Evolutionary conservation across 2,797 vertebrate genomes (phyloP), one percentile per base, ranked within the genome.

Genomic region (Microctenopoma steveboyesi): DNA sequence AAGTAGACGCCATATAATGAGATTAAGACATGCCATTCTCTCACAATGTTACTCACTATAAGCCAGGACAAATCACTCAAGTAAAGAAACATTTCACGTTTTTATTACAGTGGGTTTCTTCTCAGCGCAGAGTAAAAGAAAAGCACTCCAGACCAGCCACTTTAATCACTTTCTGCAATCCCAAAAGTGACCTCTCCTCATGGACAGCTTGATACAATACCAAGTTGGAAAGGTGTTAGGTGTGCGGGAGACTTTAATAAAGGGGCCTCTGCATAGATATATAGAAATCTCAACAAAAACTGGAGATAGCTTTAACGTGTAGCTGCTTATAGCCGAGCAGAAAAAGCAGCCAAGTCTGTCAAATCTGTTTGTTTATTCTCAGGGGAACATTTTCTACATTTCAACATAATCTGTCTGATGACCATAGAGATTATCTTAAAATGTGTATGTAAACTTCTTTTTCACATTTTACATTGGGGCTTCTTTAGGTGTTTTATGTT

Each of bases 401-500:
- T 39, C 12, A 39, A 39, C 37, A 11, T 3, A 12, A 39, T 12
- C 3, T 39, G 37, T 39, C 11, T 39, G 11, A 39, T 39, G 37
- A 12, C 37, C 11, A 39, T 39, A 39, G 10, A 39, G 37, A 12
- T 39, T 10, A 8, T 9, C 37, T 37, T 37, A 37, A 37, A 37
- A 37, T 11, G 11, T 37, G 37, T 9, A 37, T 37, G 8, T 37
- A 37, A 11, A 37, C 4, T 39, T 39, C 10, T 39, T 12, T 37
- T 37, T 39, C 10, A 39, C 37, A 39, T 39, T 39, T 39, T 12
- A 39, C 37, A 39, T 3, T 39, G 37, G 11, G 8, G 8, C 33
- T 47, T 64, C 39, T 54, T 7, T 30, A 8, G 49, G 30, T 61
- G 73, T 66, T 27, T n/a, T 68, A 40, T 54, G 54, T 52, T 59